A percentile compares a stretch with the other conserved stretches of the same genome.
These are phyloP conservation scores for Leiothrix lutea DNA, from an alignment of 2,113 vertebrate genomes.

Conservation along the genomic window DNA sequence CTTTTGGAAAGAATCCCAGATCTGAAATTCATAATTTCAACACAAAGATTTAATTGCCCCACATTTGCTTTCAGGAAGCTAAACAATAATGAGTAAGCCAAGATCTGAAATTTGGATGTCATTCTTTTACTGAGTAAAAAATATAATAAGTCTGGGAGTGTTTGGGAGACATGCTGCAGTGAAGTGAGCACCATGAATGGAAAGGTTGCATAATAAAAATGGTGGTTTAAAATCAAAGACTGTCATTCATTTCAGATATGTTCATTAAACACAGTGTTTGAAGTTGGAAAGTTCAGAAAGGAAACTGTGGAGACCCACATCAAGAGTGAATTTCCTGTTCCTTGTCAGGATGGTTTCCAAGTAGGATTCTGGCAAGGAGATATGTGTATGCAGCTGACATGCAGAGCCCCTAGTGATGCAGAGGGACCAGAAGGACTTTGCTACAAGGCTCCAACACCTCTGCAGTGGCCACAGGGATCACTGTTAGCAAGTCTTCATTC, in stretches of 20 bases:
- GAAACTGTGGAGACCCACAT: not conserved
- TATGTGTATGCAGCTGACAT: rapidly evolving
- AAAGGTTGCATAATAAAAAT: not conserved
- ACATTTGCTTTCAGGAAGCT: not conserved
- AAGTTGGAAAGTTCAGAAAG: not conserved
- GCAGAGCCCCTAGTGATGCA: not conserved
- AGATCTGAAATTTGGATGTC: not conserved
- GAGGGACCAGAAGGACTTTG: not conserved
- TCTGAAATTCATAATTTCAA: not conserved
- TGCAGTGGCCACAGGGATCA: not conserved
- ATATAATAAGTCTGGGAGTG: not conserved
- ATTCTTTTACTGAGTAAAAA: not conserved
- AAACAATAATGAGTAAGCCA: not conserved
- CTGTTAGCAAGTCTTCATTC: not conserved
- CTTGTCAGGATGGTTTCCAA: not conserved
- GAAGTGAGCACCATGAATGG: not conserved
- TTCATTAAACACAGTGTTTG: not conserved
- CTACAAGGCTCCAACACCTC: not conserved
- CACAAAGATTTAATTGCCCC: not conserved
- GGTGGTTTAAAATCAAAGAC: not conserved
- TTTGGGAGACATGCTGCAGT: not conserved
- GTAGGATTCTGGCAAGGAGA: not conserved
- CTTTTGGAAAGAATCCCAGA: slow-evolving; percentile 26
- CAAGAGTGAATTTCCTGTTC: not conserved
- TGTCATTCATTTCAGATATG: not conserved